phyloP scores from a whole-genome alignment of 2,797 vertebrate species.

The Pempheris klunzingeri region DNA sequence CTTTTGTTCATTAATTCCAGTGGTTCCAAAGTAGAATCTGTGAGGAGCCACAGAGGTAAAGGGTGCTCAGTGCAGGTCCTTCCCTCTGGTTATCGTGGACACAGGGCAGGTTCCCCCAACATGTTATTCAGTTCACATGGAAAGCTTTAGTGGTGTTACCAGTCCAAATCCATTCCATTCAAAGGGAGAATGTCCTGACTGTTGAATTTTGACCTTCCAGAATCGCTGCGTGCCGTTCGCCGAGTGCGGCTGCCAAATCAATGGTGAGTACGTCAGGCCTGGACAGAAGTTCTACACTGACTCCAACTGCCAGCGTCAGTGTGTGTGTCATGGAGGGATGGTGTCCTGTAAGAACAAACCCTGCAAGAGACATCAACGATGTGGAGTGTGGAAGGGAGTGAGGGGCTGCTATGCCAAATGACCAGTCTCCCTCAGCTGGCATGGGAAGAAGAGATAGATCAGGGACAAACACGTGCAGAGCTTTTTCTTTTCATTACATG shows the following conservation, averaged over 20 bases:
- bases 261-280: background rate
- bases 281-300: background rate
- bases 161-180: too few species aligned
- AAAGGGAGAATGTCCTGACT: too few species aligned
- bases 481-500: background rate
- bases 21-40: too few species aligned
- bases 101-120: too few species aligned
- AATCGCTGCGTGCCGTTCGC: slow-evolving; percentile 24
- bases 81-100: too few species aligned
- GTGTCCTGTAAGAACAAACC: background rate
- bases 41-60: too few species aligned
- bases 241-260: slow-evolving; percentile 15
- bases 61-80: background rate
- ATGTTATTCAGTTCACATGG: too few species aligned
- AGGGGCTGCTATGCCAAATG: background rate
- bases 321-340: background rate
- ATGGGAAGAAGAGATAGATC: background rate
- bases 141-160: too few species aligned
- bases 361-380: background rate
- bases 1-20: too few species aligned
- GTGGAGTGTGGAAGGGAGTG: slow-evolving; percentile 10
- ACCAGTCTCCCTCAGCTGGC: too few species aligned
- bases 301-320: background rate
- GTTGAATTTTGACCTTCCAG: slow-evolving; percentile 12
- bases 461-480: background rate